Base-by-base conservation (phyloP, 2,888 invertebrate species). In the Cryptocephalus moraei region DNA sequence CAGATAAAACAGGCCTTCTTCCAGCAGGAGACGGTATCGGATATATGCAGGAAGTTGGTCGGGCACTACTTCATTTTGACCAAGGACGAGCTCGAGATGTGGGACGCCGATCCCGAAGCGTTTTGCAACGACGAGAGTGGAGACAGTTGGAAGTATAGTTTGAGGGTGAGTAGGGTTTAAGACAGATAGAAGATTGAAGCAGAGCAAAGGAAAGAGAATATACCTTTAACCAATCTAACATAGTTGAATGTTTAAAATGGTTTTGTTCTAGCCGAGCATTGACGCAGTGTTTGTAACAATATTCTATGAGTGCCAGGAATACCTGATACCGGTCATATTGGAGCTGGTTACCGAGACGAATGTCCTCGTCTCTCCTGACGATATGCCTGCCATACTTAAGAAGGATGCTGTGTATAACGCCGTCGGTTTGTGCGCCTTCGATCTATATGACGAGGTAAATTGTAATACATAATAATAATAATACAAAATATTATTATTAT, bases 381-480 rank as follows among this genome's bases (percentile, higher is more conserved):
- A 93, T 65, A 73, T 91, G 56, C 78, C 81, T 46, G 82, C 83
- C 10, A 86, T 95, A 62, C 72, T 95, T 51, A 77, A 84, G 47
- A 93, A 92, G 70, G 95, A 95, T 72, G 93, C 94, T 47, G 84
- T 95, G 40, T 95, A 95, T 64, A 91, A 90, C 70, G 93, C 94
- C 0, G 86, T 91, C 9, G 91, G 93, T 8, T 73, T 91, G 51
- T 86, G 87, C 2, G 87, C 92, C 0, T 91, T 89, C 68, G 89
- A 94, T 61, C 75, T 95, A 46, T 94, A 88, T 66, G 91, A 94
- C 65, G 91, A 92, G 69, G 86, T 84, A 63, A 72, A 12, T n/a
- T n/a, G n/a, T n/a, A n/a, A n/a, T n/a, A n/a, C n/a, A n/a, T n/a
- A n/a, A n/a, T 39, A 14, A n/a, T n/a, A n/a, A n/a, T n/a, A n/a